Percentiles rank a stretch among this genome's conserved stretches.
Conservation (phyloP, 2,797 vertebrate species). For the Rhinophrynus dorsalis region DNA sequence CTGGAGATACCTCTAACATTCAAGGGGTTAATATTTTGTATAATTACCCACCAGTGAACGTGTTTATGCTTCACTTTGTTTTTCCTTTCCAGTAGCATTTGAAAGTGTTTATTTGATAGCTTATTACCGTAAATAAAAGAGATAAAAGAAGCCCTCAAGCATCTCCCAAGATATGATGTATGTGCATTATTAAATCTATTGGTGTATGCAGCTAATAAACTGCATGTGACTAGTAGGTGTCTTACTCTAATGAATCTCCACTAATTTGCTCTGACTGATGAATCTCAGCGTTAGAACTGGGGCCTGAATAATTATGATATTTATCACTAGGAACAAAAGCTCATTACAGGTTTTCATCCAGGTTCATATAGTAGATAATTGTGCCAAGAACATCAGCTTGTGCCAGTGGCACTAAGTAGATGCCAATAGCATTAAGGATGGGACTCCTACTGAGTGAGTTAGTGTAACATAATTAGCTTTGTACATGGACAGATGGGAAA, state of each 20-base stretch:
- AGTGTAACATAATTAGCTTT: too few relatives aligned
- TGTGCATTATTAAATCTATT: conserved; percentile 98
- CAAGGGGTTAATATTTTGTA: too few relatives aligned
- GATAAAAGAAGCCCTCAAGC: conserved; percentile 88
- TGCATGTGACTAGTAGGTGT: conserved; percentile 91
- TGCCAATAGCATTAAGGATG: conserved; percentile 60
- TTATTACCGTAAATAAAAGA: conserved; percentile 86
- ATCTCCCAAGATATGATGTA: conserved; percentile 93
- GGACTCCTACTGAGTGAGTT: neutral
- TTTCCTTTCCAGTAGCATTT: conserved; percentile 70
- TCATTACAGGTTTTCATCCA: conserved; percentile 83
- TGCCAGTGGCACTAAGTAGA: conserved; percentile 33
- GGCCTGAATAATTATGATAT: conserved; percentile 94
- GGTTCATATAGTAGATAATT: conserved; percentile 79
- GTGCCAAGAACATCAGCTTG: conserved; percentile 72
- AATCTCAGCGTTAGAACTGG: conserved; percentile 85
- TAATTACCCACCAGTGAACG: conserved; percentile 23
- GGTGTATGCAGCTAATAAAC: conserved; percentile 98
- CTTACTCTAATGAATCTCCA: conserved; percentile 93
- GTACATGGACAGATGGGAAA: too few relatives aligned
- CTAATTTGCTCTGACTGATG: conserved; percentile 98
- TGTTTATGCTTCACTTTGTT: neutral
- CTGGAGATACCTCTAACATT: too few relatives aligned
- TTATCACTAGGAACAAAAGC: conserved; percentile 84
- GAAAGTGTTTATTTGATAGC: conserved; percentile 74